Evolutionary conservation across 2,113 vertebrate genomes (phyloP).

Genomic region (Anarrhichthys ocellatus): DNA sequence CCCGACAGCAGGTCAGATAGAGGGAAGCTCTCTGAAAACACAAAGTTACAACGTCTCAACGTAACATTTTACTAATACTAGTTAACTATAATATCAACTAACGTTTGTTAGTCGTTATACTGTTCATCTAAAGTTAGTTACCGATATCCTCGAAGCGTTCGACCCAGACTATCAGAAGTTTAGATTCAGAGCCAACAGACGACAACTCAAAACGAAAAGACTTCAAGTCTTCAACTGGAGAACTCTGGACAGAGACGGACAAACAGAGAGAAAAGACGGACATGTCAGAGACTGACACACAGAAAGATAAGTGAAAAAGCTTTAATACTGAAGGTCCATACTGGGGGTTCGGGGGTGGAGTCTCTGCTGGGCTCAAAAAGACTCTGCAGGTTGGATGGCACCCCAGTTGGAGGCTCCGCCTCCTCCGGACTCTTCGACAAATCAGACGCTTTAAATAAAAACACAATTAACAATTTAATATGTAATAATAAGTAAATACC

Average conservation of each 20-base stretch:
- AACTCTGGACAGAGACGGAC: constrained; percentile 19
- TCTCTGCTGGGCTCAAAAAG: neutral
- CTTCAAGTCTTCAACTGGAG: constrained; percentile 18
- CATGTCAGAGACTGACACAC: neutral
- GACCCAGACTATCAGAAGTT: constrained; percentile 52
- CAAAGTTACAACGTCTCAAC: neutral
- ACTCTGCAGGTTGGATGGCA: neutral
- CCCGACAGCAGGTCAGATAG: constrained; percentile 16
- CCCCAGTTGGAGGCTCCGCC: neutral
- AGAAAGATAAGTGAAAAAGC: neutral
- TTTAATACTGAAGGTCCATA: constrained; percentile 15
- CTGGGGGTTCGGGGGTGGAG: neutral
- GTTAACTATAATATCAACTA: neutral
- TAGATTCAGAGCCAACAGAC: constrained; percentile 19
- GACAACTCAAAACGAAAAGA: neutral
- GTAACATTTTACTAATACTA: neutral
- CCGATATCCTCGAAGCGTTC: constrained; percentile 55
- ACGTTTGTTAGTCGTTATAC: neutral
- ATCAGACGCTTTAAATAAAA: neutral
- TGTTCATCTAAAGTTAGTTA: constrained; percentile 1
- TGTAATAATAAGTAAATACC: neutral
- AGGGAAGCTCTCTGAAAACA: constrained; percentile 54
- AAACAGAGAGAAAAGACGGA: neutral
- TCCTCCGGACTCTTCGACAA: constrained; percentile 19
- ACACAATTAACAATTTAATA: neutral